Evolutionary conservation across 2,888 invertebrate genomes (phyloP).

Genomic region (Petrolisthes cinctipes): DNA sequence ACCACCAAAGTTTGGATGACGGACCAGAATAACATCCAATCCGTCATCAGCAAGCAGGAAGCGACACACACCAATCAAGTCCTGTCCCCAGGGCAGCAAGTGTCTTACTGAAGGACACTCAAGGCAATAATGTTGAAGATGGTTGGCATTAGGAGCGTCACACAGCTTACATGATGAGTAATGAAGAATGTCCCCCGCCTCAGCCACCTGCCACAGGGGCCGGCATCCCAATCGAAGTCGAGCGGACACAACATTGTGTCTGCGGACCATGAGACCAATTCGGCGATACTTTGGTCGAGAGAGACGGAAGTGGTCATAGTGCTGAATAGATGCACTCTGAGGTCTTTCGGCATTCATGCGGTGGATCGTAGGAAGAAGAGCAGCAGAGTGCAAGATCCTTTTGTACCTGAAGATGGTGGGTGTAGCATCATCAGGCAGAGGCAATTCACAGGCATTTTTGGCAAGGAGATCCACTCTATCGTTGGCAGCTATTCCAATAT

Average conservation of each 20-base stretch:
- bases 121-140: background rate
- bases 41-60: background rate
- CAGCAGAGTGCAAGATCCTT: background rate
- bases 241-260: constrained; percentile 22
- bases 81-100: background rate
- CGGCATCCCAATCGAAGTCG: constrained; percentile 8
- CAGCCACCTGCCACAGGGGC: constrained; percentile 21
- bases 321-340: too few species aligned
- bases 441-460: constrained; percentile 3
- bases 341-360: background rate
- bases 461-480: background rate
- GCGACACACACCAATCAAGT: background rate
- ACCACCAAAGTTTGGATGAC: constrained; percentile 14
- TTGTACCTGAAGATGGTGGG: background rate
- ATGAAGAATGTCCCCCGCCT: background rate
- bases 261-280: background rate
- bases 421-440: background rate
- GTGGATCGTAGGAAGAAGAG: background rate
- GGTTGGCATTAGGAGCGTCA: background rate
- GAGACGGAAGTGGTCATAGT: background rate
- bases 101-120: background rate
- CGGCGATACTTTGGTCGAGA: background rate
- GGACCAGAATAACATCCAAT: constrained; percentile 1
- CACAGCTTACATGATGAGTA: constrained; percentile 18
- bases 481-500: constrained; percentile 5